phyloP scores from a whole-genome alignment of 2,113 vertebrate species.

The Cavia porcellus region DNA sequence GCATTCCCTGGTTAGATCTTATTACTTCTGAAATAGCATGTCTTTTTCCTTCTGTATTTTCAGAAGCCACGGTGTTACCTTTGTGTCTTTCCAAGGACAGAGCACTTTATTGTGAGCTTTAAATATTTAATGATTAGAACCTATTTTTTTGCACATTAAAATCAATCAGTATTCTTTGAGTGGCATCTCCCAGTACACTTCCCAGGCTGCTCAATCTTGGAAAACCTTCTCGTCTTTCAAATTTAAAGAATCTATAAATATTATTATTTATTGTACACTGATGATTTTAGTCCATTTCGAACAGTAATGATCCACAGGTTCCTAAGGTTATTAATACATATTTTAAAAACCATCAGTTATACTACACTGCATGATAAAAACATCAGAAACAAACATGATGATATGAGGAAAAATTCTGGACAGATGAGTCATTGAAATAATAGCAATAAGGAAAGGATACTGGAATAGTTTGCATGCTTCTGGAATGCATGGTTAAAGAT shows the following conservation, averaged over 20 bases:
- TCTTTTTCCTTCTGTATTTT: neutral
- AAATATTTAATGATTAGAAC: neutral
- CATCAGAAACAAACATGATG: neutral
- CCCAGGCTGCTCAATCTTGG: neutral
- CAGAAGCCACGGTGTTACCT: neutral
- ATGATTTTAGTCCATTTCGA: neutral
- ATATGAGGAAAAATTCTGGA: neutral
- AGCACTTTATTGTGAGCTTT: neutral
- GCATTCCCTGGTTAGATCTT: rapidly evolving
- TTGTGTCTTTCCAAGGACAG: neutral
- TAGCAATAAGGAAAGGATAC: neutral
- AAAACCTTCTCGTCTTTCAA: neutral
- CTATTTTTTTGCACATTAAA: neutral
- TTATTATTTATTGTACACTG: neutral
- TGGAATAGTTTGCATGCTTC: neutral
- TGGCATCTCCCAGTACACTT: neutral
- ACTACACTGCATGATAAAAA: neutral
- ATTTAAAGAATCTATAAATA: neutral
- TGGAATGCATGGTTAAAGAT: too few species aligned
- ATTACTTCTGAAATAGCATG: neutral
- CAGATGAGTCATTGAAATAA: neutral
- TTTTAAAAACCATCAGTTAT: neutral
- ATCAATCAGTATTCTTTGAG: neutral
- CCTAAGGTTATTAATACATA: neutral
- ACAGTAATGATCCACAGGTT: neutral